Percentiles rank a stretch among this genome's conserved stretches.
phyloP scores from a whole-genome alignment of 1,140 invertebrate genomes.

The Ditylenchus dipsaci region DNA sequence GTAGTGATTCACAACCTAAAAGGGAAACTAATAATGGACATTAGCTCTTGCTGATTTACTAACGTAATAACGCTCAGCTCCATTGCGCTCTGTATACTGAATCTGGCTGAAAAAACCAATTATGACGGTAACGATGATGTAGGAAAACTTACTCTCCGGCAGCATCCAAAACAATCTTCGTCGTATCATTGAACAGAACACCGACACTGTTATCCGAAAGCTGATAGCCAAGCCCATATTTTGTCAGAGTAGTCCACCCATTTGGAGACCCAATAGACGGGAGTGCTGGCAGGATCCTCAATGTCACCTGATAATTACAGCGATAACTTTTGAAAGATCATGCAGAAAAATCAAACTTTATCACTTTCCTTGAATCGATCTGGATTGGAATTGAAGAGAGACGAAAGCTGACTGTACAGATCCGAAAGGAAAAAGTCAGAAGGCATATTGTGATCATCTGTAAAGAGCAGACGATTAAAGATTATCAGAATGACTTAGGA shows the following conservation, averaged over 20 bases:
- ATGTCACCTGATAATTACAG: slow-evolving; percentile 18
- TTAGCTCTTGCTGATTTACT: too few species aligned
- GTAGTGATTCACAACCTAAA: slow-evolving; percentile 62
- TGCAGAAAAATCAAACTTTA: slow-evolving; percentile 5
- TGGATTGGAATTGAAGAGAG: slow-evolving; percentile 20
- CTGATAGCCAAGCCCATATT: slow-evolving; percentile 52
- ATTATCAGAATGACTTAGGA: too few species aligned
- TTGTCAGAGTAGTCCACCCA: slow-evolving; percentile 55
- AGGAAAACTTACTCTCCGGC: slow-evolving; percentile 30
- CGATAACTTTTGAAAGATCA: not conserved
- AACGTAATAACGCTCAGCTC: slow-evolving; percentile 81
- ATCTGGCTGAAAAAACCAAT: slow-evolving; percentile 72
- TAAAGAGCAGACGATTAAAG: too few species aligned
- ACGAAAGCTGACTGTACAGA: slow-evolving; percentile 19
- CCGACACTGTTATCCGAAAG: slow-evolving; percentile 48
- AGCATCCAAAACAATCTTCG: slow-evolving; percentile 41
- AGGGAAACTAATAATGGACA: too few species aligned
- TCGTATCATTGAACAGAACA: slow-evolving; percentile 52
- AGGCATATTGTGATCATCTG: slow-evolving; percentile 27
- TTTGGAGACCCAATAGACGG: slow-evolving; percentile 46
- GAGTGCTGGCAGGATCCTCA: slow-evolving; percentile 30
- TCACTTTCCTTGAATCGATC: slow-evolving; percentile 32
- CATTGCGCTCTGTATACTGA: slow-evolving; percentile 89
- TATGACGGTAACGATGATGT: too few species aligned
- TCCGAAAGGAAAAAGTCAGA: slow-evolving; percentile 29